Conservation (phyloP, 2,113 vertebrate species). For the zebrafish (Danio rerio) region GRCz12tu NC_133185.1:48200001-48200500, state of each 20-base stretch:
- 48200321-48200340: too few species aligned
- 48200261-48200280: constrained; percentile 17
- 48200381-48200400: background rate
- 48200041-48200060: too few species aligned
- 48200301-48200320: constrained; percentile 16
- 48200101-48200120: background rate
- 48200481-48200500: too few species aligned
- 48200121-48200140: background rate
- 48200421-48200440: too few species aligned
- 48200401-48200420: background rate
- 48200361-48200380: background rate
- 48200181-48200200: constrained; percentile 29
- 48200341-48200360: background rate
- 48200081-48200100: too few species aligned
- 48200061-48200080: too few species aligned
- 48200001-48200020: too few species aligned
- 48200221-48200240: constrained; percentile 26
- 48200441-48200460: too few species aligned
- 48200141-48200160: constrained; percentile 20
- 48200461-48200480: too few species aligned
- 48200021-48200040: too few species aligned
- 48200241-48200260: constrained; percentile 24
- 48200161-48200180: constrained; percentile 7
- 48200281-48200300: constrained; percentile 16
- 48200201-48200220: constrained; percentile 33